A percentile compares a stretch with the other conserved stretches of the same genome.
Conservation (phyloP, 1,140 invertebrate species). For the Aphaenogaster floridana region DNA sequence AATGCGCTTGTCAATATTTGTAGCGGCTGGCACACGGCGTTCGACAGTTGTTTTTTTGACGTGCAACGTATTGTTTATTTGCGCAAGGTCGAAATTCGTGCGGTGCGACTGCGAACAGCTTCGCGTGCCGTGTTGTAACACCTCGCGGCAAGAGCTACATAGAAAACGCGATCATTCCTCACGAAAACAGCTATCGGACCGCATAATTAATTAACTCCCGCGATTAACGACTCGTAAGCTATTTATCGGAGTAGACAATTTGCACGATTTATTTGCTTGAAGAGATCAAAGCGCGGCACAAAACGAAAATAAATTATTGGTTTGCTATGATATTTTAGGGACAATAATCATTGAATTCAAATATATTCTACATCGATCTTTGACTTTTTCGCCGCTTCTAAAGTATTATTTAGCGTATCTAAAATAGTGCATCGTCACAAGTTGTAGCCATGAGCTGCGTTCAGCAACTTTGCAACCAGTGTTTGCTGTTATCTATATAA, state of each 20-base stretch:
- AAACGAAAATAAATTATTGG: not conserved
- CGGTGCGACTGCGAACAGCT: not conserved
- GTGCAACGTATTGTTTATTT: slow-evolving; percentile 3
- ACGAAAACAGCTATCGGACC: not conserved
- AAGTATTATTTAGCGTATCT: not conserved
- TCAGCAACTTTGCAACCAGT: too few relatives aligned
- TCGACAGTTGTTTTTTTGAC: not conserved
- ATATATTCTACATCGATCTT: not conserved
- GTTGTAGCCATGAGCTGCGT: not conserved
- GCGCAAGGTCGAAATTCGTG: not conserved
- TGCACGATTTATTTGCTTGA: slow-evolving; percentile 3
- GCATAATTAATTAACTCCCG: slow-evolving; percentile 7
- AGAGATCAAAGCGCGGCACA: not conserved
- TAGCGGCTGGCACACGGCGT: not conserved
- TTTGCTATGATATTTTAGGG: not conserved
- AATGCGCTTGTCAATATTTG: not conserved
- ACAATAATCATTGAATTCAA: not conserved
- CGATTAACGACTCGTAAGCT: not conserved
- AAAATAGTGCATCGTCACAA: not conserved
- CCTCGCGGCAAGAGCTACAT: not conserved
- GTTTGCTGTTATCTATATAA: too few relatives aligned
- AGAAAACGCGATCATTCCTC: not conserved
- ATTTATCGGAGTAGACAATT: slow-evolving; percentile 17
- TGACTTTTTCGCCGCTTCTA: not conserved
- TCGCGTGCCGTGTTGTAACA: not conserved